phyloP scores from a whole-genome alignment of 2,113 vertebrate species.

The Aegypius monachus region DNA sequence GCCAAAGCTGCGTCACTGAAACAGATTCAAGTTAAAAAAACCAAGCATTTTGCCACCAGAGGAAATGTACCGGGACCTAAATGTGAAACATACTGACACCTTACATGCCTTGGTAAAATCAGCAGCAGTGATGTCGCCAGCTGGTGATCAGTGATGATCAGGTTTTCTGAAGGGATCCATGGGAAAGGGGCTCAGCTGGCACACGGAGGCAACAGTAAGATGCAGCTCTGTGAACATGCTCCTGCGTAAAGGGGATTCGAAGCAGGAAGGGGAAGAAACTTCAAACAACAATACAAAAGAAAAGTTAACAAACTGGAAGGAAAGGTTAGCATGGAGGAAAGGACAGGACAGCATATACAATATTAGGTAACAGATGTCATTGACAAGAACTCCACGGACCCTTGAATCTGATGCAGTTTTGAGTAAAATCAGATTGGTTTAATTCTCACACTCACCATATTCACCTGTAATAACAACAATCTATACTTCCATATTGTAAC shows the following conservation, averaged over 20 bases:
- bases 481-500: neutral
- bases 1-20: neutral
- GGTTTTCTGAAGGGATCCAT: neutral
- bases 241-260: neutral
- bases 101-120: neutral
- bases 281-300: neutral
- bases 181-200: neutral
- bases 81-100: neutral
- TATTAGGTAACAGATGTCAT: neutral
- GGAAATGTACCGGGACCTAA: neutral
- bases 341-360: neutral
- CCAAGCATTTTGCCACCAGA: neutral
- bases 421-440: neutral
- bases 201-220: neutral
- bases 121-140: neutral
- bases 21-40: neutral
- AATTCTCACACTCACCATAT: neutral
- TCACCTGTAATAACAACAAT: neutral
- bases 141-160: neutral
- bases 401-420: neutral
- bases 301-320: neutral
- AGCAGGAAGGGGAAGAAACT: neutral
- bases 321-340: neutral
- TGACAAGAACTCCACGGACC: neutral
- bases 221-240: neutral